phyloP scores from a whole-genome alignment of 35 echinoderm and acorn worm species.

The Ophiothrix spiculata region DNA sequence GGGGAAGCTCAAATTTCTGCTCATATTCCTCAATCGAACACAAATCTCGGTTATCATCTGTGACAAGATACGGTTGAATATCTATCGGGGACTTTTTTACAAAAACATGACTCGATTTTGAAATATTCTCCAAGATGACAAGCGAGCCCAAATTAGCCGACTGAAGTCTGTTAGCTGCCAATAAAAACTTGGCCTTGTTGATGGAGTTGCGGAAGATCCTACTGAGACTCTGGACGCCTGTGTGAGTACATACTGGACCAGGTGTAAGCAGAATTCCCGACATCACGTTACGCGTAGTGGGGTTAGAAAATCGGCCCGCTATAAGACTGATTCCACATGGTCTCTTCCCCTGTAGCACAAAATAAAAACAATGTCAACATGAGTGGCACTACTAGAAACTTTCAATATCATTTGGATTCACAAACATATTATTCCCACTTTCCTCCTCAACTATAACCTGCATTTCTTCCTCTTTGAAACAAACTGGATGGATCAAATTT shows the following conservation, averaged over 20 bases:
- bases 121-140: not conserved
- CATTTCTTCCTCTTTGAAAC: not conserved
- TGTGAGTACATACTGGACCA: not conserved
- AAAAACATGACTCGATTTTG: not conserved
- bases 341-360: slow-evolving; percentile 7
- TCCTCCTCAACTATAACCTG: too few species aligned
- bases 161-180: not conserved
- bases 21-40: not conserved
- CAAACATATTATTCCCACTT: too few species aligned
- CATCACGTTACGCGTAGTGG: not conserved
- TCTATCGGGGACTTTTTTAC: not conserved
- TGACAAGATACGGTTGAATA: not conserved
- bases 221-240: not conserved
- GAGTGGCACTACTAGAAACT: too few species aligned
- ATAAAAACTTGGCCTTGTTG: not conserved
- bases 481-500: not conserved
- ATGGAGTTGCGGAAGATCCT: not conserved
- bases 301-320: not conserved
- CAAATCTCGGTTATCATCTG: not conserved
- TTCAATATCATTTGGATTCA: too few species aligned
- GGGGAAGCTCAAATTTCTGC: not conserved
- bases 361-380: too few species aligned
- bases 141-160: not conserved
- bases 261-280: not conserved
- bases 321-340: not conserved